phyloP scores from a whole-genome alignment of 2,113 vertebrate species.

The Erpornis zantholeuca region DNA sequence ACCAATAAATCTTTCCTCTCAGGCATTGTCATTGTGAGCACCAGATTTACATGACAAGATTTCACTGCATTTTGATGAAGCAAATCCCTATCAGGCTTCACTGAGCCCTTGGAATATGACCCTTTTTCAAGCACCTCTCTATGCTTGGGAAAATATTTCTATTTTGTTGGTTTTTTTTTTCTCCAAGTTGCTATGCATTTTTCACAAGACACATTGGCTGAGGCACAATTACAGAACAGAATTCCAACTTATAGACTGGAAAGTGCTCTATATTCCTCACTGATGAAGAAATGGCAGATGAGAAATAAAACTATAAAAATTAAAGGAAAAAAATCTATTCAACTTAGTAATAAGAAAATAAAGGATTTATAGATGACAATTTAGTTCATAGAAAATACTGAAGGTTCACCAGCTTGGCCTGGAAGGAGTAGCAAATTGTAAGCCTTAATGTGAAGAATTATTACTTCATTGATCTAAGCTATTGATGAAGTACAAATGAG shows the following conservation, averaged over 20 bases:
- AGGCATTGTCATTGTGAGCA: not conserved
- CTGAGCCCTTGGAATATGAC: not conserved
- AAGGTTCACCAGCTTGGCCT: not conserved
- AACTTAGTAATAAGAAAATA: not conserved
- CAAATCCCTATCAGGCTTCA: not conserved
- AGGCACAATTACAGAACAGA: not conserved
- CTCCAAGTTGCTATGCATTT: not conserved
- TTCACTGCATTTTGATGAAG: not conserved
- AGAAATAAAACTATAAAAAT: not conserved
- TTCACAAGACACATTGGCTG: not conserved
- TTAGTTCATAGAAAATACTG: not conserved
- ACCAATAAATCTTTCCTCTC: not conserved
- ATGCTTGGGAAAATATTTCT: not conserved
- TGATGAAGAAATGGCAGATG: not conserved
- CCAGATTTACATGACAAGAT: not conserved
- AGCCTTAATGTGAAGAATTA: not conserved
- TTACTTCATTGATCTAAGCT: not conserved
- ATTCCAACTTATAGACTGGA: not conserved
- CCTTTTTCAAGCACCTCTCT: not conserved
- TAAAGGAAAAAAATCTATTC: rapidly evolving
- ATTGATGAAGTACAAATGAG: not conserved
- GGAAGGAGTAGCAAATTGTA: not conserved
- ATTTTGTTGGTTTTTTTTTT: not conserved
- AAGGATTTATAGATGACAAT: not conserved
- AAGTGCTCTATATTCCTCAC: not conserved